These are phyloP conservation scores for Procavia capensis DNA, from an alignment of 2,113 vertebrate species.

Conservation along the genomic window DNA sequence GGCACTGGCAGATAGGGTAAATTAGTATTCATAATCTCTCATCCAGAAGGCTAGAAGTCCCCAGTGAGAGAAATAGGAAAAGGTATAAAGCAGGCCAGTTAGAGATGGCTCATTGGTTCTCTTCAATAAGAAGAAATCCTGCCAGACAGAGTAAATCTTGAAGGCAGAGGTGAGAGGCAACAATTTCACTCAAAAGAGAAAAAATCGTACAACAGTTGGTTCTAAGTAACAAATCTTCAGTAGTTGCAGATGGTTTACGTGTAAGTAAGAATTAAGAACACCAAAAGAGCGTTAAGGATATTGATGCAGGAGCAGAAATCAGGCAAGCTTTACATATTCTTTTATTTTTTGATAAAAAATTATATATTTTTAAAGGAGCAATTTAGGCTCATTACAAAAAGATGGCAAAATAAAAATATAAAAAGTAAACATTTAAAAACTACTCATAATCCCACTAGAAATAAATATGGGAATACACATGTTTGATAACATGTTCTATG, in stretches of 20 bases:
- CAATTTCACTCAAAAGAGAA: neutral
- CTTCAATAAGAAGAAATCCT: conserved; percentile 41
- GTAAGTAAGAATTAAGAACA: neutral
- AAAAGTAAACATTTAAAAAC: neutral
- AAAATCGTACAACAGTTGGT: neutral
- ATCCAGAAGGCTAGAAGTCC: neutral
- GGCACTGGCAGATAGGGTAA: neutral
- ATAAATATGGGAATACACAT: neutral
- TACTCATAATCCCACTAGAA: neutral
- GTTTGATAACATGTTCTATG: neutral
- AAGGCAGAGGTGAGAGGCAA: neutral
- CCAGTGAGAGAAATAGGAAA: conserved; percentile 44
- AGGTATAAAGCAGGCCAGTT: conserved; percentile 45
- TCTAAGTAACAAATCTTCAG: neutral
- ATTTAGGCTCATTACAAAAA: neutral
- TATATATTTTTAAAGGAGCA: neutral
- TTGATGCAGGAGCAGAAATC: neutral
- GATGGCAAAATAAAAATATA: neutral
- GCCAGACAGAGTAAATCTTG: neutral
- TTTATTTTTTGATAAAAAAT: neutral
- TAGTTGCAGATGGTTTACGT: neutral
- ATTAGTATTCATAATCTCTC: conserved; percentile 64
- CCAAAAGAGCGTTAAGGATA: neutral
- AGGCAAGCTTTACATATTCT: neutral
- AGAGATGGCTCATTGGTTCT: conserved; percentile 58